These are phyloP conservation scores for Operophtera brumata DNA, from an alignment of 2,888 invertebrate genomes.

Conservation along the genomic window DNA sequence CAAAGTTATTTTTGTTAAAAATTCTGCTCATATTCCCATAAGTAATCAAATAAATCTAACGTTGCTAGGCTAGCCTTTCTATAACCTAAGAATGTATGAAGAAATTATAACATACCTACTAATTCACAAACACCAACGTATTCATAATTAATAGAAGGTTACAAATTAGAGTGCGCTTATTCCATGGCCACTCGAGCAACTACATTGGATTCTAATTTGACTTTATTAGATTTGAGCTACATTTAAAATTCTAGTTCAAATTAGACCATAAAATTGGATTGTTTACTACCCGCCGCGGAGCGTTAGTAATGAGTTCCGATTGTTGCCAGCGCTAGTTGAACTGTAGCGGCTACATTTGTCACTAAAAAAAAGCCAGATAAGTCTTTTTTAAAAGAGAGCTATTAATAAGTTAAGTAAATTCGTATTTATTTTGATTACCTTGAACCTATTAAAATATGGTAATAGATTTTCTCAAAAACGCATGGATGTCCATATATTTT, in stretches of 20 bases:
- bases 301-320: slow-evolving; percentile 45
- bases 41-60: neutral
- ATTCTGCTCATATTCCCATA: too few relatives aligned
- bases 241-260: slow-evolving; percentile 68
- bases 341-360: neutral
- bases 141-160: slow-evolving; percentile 23
- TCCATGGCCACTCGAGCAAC: slow-evolving; percentile 35
- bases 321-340: slow-evolving; percentile 17
- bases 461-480: too few relatives aligned
- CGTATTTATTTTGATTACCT: too few relatives aligned
- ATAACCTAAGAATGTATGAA: neutral
- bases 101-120: neutral
- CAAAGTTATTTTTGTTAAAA: too few relatives aligned
- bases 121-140: neutral
- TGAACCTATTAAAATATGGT: too few relatives aligned
- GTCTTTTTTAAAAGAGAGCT: neutral
- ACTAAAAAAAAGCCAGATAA: neutral
- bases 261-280: slow-evolving; percentile 62
- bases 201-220: slow-evolving; percentile 70
- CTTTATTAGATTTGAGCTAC: slow-evolving; percentile 72
- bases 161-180: slow-evolving; percentile 22
- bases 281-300: slow-evolving; percentile 51
- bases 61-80: neutral
- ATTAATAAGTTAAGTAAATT: too few relatives aligned
- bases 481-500: too few relatives aligned